Evolutionary conservation across 2,888 invertebrate genomes (phyloP).

Genomic region (Myathropa florea): DNA sequence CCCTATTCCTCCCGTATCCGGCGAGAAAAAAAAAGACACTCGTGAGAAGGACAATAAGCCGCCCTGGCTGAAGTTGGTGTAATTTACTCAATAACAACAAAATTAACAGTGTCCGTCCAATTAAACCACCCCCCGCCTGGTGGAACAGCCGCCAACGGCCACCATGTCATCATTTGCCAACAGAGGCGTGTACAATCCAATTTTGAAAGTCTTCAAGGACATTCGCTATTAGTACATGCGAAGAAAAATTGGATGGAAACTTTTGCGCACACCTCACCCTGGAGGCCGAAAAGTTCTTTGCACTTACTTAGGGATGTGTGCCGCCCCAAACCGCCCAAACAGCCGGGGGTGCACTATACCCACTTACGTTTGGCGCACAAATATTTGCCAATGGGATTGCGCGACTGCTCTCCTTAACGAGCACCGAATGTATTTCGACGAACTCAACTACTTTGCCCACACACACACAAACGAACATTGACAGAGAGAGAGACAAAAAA

Average conservation of each 20-base stretch:
- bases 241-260: background rate
- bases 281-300: conserved; percentile 30
- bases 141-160: background rate
- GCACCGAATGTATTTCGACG: background rate
- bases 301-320: conserved; percentile 2
- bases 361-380: conserved; percentile 3
- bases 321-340: background rate
- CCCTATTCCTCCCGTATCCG: background rate
- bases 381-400: conserved; percentile 18
- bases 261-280: conserved; percentile 10
- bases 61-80: background rate
- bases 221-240: background rate
- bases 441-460: too few relatives aligned
- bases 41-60: background rate
- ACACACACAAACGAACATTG: background rate
- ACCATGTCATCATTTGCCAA: conserved; percentile 22
- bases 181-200: conserved; percentile 34
- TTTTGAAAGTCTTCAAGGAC: conserved; percentile 32
- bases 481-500: background rate
- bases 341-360: background rate
- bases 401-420: background rate
- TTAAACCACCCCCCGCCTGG: conserved; percentile 10
- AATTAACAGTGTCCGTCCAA: conserved; percentile 58
- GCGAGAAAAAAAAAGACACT: too few relatives aligned
- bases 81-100: conserved; percentile 21